Evolutionary conservation across 2,113 vertebrate genomes (phyloP).

Genomic region (Martes martes): DNA sequence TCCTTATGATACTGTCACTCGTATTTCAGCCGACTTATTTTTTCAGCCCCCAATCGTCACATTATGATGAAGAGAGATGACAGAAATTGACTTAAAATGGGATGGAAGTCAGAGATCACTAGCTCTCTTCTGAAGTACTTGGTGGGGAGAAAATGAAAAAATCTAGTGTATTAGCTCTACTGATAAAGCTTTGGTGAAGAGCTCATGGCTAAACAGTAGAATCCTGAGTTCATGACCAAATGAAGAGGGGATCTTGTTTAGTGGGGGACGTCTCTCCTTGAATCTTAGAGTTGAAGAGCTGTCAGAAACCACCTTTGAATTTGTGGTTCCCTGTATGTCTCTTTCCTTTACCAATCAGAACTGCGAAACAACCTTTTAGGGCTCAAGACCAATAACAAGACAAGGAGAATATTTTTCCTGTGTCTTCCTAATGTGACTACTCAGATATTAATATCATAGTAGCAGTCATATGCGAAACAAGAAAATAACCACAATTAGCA

Average conservation of each 20-base stretch:
- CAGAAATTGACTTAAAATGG: not conserved
- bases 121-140: not conserved
- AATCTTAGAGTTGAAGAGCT: not conserved
- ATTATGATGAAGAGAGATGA: not conserved
- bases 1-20: not conserved
- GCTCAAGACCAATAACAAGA: not conserved
- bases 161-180: not conserved
- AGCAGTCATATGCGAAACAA: not conserved
- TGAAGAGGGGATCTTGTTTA: not conserved
- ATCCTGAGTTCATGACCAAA: not conserved
- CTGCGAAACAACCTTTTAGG: not conserved
- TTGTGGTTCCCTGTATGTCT: not conserved
- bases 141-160: not conserved
- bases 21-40: not conserved
- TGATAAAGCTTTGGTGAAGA: not conserved
- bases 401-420: not conserved
- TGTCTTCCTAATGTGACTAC: not conserved
- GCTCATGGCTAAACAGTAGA: not conserved
- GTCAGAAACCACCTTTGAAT: not conserved
- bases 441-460: not conserved
- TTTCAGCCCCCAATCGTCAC: not conserved
- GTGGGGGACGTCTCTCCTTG: not conserved
- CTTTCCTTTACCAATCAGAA: not conserved
- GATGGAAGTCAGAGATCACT: not conserved
- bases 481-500: not conserved